Evolutionary conservation across 1,140 invertebrate species (phyloP).

Genomic region (Zaprionus ghesquierei): DNA sequence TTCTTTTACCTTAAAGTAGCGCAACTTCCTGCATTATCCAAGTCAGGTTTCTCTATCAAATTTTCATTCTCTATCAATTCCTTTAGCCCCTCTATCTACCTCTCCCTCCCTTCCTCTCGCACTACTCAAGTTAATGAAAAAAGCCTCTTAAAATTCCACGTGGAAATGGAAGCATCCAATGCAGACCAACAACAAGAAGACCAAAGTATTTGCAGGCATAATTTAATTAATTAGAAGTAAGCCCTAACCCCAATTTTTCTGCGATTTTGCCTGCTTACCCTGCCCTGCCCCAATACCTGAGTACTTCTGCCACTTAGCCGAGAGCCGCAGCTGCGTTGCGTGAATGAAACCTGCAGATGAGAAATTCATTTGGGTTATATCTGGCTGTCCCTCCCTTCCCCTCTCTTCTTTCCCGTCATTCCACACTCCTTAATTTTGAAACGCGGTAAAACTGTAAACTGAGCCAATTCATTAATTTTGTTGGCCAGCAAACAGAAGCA

Average conservation of each 20-base stretch:
- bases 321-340: constrained; percentile 23
- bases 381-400: not conserved
- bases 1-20: too few relatives aligned
- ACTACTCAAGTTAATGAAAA: constrained; percentile 31
- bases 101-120: not conserved
- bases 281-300: not conserved
- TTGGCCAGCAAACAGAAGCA: constrained; percentile 31
- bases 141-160: constrained; percentile 39
- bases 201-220: constrained; percentile 42
- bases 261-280: too few relatives aligned
- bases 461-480: constrained; percentile 42
- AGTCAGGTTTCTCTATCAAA: not conserved
- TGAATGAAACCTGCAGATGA: constrained; percentile 8
- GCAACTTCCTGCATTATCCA: not conserved
- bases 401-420: not conserved
- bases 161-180: constrained; percentile 8
- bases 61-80: constrained; percentile 17
- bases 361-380: constrained; percentile 20
- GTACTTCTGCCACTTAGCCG: constrained; percentile 41
- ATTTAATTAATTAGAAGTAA: constrained; percentile 55
- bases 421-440: not conserved
- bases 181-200: constrained; percentile 1
- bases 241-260: constrained; percentile 5
- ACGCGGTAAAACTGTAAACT: constrained; percentile 54
- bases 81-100: not conserved